Conservation (phyloP, 2,113 vertebrate species). For the Oryzias woworae region DNA sequence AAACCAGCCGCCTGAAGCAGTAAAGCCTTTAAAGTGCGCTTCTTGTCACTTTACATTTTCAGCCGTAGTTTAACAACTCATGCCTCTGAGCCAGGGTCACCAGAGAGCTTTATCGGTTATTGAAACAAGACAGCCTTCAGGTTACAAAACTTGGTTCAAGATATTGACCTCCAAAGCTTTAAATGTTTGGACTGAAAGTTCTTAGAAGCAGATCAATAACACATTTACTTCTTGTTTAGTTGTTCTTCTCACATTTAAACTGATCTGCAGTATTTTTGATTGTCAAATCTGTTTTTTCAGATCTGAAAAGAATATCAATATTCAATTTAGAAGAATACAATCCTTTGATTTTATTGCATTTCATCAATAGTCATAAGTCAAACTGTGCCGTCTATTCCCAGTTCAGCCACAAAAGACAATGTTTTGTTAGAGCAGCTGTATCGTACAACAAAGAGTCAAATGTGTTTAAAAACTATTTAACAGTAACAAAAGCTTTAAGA, state of each 20-base stretch:
- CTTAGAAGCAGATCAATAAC: not conserved
- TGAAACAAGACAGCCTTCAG: slow-evolving; percentile 23
- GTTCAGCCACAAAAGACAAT: too few species aligned
- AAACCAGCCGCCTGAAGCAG: slow-evolving; percentile 25
- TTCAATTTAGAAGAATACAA: too few species aligned
- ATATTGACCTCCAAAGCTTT: slow-evolving; percentile 11
- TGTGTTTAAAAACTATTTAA: too few species aligned
- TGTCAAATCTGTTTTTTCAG: too few species aligned
- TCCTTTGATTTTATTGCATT: too few species aligned
- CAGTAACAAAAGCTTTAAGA: too few species aligned
- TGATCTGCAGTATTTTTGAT: not conserved
- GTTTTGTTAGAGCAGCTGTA: too few species aligned
- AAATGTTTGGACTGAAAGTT: slow-evolving; percentile 12
- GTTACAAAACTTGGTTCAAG: slow-evolving; percentile 22
- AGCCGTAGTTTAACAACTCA: slow-evolving; percentile 35
- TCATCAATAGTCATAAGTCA: too few species aligned
- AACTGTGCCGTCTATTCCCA: too few species aligned
- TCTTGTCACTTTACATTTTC: slow-evolving; percentile 64
- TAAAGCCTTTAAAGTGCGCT: slow-evolving; percentile 46
- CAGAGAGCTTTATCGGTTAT: slow-evolving; percentile 39
- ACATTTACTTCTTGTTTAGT: not conserved
- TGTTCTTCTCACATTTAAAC: not conserved
- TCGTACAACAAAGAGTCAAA: too few species aligned
- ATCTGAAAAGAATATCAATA: too few species aligned
- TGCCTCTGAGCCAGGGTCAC: slow-evolving; percentile 20